Base-by-base conservation (phyloP, 2,888 invertebrate genomes). In the Crepidodera aurea region DNA sequence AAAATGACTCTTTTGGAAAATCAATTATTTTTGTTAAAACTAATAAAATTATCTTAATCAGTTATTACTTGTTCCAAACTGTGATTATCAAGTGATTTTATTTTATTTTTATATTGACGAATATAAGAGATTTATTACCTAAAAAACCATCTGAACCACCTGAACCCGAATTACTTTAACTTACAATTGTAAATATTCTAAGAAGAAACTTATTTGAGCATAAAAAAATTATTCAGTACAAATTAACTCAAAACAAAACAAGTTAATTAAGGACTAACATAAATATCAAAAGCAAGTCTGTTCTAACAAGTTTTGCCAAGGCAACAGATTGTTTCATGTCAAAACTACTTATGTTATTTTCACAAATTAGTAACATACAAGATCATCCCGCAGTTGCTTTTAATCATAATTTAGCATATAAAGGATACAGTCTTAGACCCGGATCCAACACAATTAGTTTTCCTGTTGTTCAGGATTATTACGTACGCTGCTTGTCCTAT, bases 361-460 rank as follows among this genome's bases (percentile, higher is more conserved):
- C 32, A 25, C 48, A 48, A 57, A 57, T 57, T 57, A 57, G 57
- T 57, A 39, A 57, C 37, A 39, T 48, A 50, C 57, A 57, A 57
- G 39, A 57, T 57, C 39, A 57, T 57, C 57, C 48, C 57, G 13
- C 46, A 56, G 56, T 56, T 56, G 46, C 56, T 56, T 56, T 56
- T 56, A 56, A 56, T 56, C 56, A 56, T 56, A 56, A 56, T 56
- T 46, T 44, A 46, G 44, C 46, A 44, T 25, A 32, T 34, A 46
- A 15, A 56, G 56, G 56, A 56, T 56, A 55, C 42, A 44, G 56
- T 56, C 56, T 46, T 56, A 22, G 10, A 48, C 34, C 13, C 56
- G 34, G 46, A 13, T 44, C 56, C 46, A 19, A 46, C 46, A 32
- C 32, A 56, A 56, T 56, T 56, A 56, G 44, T 56, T 56, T 56